Evolutionary conservation across 2,797 vertebrate species (phyloP).

Genomic region (Gymnothorax javanicus): DNA sequence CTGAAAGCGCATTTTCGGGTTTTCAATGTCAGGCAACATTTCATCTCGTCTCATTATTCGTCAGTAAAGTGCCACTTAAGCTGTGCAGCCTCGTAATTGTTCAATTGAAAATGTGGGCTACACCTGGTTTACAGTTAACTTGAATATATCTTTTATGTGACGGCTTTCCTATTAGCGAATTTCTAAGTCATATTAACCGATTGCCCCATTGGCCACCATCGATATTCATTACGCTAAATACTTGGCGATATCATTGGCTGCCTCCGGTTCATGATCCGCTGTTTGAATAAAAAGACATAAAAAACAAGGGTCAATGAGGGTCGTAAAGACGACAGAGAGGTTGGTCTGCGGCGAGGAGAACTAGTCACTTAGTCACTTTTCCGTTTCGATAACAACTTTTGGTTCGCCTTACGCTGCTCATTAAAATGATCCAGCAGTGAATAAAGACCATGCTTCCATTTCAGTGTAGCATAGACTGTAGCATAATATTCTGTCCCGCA

Average conservation of each 20-base stretch:
- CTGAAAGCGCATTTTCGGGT: background rate
- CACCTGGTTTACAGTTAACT: background rate
- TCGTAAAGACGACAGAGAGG: conserved; percentile 58
- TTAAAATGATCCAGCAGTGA: conserved; percentile 33
- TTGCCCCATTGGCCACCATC: conserved; percentile 66
- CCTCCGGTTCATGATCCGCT: conserved; percentile 61
- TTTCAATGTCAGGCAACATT: background rate
- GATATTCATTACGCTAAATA: conserved; percentile 65
- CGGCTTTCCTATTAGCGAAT: conserved; percentile 66
- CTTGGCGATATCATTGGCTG: conserved; percentile 73
- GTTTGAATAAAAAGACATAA: conserved; percentile 35
- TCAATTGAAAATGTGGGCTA: background rate
- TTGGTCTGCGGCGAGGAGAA: conserved; percentile 72
- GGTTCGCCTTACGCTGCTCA: conserved; percentile 65
- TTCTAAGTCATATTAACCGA: conserved; percentile 75
- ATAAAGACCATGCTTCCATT: background rate
- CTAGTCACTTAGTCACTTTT: conserved; percentile 80
- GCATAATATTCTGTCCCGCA: background rate
- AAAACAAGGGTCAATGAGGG: conserved; percentile 58
- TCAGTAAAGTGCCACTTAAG: background rate
- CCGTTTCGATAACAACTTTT: conserved; percentile 69
- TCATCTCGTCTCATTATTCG: background rate
- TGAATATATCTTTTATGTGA: conserved; percentile 37
- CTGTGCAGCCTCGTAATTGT: background rate
- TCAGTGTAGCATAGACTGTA: background rate